These are phyloP conservation scores for Holacanthus passer DNA, from an alignment of 2,113 vertebrate genomes.

Conservation along the genomic window DNA sequence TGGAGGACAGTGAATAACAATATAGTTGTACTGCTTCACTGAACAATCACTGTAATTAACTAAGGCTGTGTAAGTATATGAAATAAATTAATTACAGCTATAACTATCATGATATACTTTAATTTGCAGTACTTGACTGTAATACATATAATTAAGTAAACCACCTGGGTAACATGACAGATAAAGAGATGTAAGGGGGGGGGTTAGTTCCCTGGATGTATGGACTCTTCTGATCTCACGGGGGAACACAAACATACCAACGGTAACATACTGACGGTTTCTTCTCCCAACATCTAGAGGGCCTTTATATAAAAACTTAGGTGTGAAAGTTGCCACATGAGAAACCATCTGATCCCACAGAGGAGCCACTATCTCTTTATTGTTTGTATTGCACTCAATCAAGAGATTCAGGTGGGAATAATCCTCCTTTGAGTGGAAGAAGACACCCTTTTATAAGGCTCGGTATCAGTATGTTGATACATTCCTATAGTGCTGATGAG, in stretches of 20 bases:
- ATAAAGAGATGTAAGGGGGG: conserved; percentile 26
- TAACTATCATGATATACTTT: conserved; percentile 43
- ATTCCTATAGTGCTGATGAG: conserved; percentile 66
- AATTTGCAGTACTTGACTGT: conserved; percentile 51
- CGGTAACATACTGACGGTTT: conserved; percentile 36
- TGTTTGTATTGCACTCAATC: conserved; percentile 68
- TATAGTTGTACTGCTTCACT: not conserved
- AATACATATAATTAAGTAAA: conserved; percentile 62
- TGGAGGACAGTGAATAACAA: no score
- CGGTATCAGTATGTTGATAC: conserved; percentile 46
- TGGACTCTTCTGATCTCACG: conserved; percentile 36
- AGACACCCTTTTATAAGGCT: conserved; percentile 25
- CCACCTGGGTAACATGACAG: conserved; percentile 22
- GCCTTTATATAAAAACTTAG: conserved; percentile 38
- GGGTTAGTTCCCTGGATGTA: conserved; percentile 16
- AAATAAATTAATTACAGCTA: conserved; percentile 41
- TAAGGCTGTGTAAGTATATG: conserved; percentile 28
- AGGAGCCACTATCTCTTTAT: conserved; percentile 55
- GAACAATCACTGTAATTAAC: conserved; percentile 35
- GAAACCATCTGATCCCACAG: conserved; percentile 42
- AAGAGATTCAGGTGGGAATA: conserved; percentile 42
- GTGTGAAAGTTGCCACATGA: conserved; percentile 56
- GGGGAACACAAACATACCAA: conserved; percentile 44
- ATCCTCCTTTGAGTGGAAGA: conserved; percentile 38
- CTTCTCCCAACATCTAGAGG: conserved; percentile 29